Conservation (phyloP, 2,888 invertebrate genomes). For the Seladonia tumulorum region DNA sequence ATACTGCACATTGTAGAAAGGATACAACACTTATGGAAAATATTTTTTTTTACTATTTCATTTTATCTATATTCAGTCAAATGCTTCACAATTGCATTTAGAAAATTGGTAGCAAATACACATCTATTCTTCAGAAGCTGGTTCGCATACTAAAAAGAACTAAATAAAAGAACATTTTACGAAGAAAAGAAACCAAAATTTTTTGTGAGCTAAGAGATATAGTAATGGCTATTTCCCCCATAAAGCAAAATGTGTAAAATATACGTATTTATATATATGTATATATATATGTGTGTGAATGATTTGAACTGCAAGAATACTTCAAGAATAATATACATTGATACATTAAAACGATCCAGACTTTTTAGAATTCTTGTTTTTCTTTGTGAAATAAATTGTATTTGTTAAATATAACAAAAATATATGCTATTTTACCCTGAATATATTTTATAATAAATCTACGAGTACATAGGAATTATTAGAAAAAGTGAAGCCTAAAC, state of each 20-base stretch:
- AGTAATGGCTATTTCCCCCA: conserved; percentile 2
- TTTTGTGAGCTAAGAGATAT: conserved; percentile 2
- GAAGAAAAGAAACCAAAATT: conserved; percentile 8
- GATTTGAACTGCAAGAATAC: conserved; percentile 20
- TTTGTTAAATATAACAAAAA: conserved; percentile 57
- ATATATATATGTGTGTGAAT: not conserved
- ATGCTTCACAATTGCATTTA: conserved; percentile 53
- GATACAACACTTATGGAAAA: conserved; percentile 75
- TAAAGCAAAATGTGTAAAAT: conserved; percentile 5
- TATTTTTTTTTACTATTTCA: conserved; percentile 74
- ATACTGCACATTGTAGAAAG: conserved; percentile 70
- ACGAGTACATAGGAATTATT: conserved; percentile 53
- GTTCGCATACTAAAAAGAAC: not conserved
- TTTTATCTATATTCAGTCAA: conserved; percentile 60
- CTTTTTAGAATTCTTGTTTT: conserved; percentile 13
- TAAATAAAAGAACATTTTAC: not conserved
- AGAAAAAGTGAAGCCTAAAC: conserved; percentile 65
- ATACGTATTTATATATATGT: not conserved
- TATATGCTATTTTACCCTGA: conserved; percentile 48
- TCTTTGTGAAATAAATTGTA: conserved; percentile 27
- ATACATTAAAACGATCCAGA: conserved; percentile 22
- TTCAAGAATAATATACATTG: conserved; percentile 2
- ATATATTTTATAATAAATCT: conserved; percentile 41
- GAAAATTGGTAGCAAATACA: conserved; percentile 41
- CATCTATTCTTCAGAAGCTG: conserved; percentile 19